phyloP scores from a whole-genome alignment of 1,140 invertebrate genomes.

The Eumaeus atala region DNA sequence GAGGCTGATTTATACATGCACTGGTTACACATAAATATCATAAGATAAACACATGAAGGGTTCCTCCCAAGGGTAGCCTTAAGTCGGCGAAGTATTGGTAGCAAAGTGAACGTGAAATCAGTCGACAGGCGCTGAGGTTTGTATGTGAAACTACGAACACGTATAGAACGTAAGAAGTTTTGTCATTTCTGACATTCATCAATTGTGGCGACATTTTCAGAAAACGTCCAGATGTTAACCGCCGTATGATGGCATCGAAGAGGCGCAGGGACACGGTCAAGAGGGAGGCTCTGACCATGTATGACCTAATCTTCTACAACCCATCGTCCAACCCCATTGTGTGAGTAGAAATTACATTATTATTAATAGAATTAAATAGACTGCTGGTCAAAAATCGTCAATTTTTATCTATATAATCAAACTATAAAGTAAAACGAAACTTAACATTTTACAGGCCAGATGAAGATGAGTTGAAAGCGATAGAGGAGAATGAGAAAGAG shows the following conservation, averaged over 20 bases:
- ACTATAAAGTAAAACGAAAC: background rate
- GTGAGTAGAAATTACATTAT: conserved; percentile 58
- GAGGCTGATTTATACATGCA: no score
- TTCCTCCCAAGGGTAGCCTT: no score
- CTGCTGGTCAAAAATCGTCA: no score
- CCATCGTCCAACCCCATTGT: conserved; percentile 78
- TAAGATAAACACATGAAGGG: no score
- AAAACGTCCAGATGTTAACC: conserved; percentile 37
- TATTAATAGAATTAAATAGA: no score
- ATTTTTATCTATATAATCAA: background rate
- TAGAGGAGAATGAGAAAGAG: conserved; percentile 48
- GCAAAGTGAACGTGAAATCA: no score
- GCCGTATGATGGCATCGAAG: conserved; percentile 41
- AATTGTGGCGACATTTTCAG: conserved; percentile 23
- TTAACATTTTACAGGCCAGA: conserved; percentile 35
- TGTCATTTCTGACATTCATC: no score
- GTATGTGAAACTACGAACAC: no score
- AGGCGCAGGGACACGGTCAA: conserved; percentile 40
- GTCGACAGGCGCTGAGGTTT: no score
- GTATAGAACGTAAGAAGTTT: no score
- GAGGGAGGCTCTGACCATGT: conserved; percentile 83
- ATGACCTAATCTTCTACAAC: conserved; percentile 93
- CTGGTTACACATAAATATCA: no score
- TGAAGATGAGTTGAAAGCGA: conserved; percentile 48
- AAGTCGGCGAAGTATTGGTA: no score